Percentiles rank a stretch among this genome's conserved stretches.
phyloP scores from a whole-genome alignment of 2,888 invertebrate genomes.

The Isoperla grammatica region DNA sequence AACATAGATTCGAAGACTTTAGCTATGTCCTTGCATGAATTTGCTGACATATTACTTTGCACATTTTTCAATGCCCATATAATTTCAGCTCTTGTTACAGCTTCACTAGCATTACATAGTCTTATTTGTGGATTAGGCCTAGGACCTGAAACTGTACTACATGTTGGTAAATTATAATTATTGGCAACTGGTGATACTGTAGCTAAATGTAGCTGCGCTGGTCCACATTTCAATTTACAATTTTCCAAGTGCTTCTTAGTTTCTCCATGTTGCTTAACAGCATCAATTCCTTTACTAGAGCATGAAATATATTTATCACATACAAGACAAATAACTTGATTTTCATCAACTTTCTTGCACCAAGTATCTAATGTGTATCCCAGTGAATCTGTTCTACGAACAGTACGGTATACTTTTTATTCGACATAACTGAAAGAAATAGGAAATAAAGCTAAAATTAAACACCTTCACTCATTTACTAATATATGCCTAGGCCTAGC shows the following conservation, averaged over 20 bases:
- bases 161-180: conserved; percentile 18
- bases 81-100: too few species aligned
- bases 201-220: too few species aligned
- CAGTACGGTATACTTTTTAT: neutral
- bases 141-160: too few species aligned
- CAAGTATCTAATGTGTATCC: neutral
- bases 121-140: too few species aligned
- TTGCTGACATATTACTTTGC: too few species aligned
- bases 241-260: neutral
- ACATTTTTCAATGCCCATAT: too few species aligned
- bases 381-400: neutral
- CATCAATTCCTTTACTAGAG: neutral
- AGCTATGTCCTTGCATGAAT: too few species aligned
- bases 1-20: too few species aligned
- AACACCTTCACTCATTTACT: too few species aligned
- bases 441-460: neutral
- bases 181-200: conserved; percentile 14
- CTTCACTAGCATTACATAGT: too few species aligned
- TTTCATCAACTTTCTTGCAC: neutral
- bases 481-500: too few species aligned
- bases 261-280: neutral
- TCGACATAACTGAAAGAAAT: neutral
- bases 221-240: too few species aligned
- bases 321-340: neutral
- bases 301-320: neutral